Percentiles rank a stretch among this genome's conserved stretches.
Evolutionary conservation across 1,140 invertebrate species (phyloP).

Genomic region (Macrocentrus cingulum): DNA sequence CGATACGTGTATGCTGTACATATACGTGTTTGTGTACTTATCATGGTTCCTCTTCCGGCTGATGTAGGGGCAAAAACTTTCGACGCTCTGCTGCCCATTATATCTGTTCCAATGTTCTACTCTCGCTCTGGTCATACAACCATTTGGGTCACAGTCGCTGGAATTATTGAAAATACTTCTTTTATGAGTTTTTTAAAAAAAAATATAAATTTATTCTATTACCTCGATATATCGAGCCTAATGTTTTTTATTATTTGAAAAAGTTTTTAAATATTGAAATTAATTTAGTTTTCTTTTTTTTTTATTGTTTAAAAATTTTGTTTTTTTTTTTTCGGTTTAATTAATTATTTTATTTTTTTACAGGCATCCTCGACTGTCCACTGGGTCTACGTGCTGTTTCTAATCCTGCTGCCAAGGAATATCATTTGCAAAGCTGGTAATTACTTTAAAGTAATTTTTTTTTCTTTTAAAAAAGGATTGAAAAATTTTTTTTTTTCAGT

Average conservation of each 20-base stretch:
- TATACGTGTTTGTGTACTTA: not conserved
- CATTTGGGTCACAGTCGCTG: not conserved
- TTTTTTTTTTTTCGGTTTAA: too few species aligned
- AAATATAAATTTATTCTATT: too few species aligned
- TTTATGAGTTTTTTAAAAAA: too few species aligned
- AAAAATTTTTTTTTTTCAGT: not conserved
- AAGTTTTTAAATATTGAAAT: not conserved
- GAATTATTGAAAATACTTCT: too few species aligned
- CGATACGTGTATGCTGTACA: not conserved
- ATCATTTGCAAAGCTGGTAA: slow-evolving; percentile 44
- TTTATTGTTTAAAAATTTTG: too few species aligned
- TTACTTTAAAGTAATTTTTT: not conserved
- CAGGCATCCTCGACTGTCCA: slow-evolving; percentile 40
- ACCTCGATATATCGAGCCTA: too few species aligned
- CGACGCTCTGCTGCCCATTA: not conserved
- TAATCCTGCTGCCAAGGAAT: slow-evolving; percentile 35
- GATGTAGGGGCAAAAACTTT: not conserved
- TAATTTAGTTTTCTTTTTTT: too few species aligned
- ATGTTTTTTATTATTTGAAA: not conserved
- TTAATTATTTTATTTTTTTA: slow-evolving; percentile 35
- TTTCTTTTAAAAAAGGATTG: not conserved
- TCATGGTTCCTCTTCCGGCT: slow-evolving; percentile 3
- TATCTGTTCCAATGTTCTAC: not conserved
- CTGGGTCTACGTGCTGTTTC: slow-evolving; percentile 42
- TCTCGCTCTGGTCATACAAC: not conserved